phyloP scores from a whole-genome alignment of 1,140 invertebrate species.

The Zaprionus ornatus region DNA sequence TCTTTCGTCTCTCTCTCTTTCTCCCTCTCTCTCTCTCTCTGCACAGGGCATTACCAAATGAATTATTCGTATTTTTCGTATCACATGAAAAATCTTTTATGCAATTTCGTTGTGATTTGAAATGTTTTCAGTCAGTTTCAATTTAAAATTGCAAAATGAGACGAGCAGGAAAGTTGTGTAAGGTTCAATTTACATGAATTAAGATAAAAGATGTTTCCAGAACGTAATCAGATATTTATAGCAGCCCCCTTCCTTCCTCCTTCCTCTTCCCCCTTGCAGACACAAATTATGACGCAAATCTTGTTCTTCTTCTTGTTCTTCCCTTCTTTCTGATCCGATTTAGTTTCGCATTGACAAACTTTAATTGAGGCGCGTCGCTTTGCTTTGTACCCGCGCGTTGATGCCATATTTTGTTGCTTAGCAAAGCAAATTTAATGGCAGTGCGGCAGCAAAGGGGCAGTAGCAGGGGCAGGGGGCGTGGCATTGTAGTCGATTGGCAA shows the following conservation, averaged over 20 bases:
- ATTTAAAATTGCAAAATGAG: neutral
- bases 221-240: neutral
- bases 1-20: neutral
- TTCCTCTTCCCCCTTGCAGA: neutral
- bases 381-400: slow-evolving; percentile 14
- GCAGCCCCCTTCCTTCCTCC: neutral
- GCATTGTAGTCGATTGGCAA: slow-evolving; percentile 21
- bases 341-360: slow-evolving; percentile 4
- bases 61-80: neutral
- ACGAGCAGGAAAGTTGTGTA: neutral
- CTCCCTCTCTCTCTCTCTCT: neutral
- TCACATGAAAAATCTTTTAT: neutral
- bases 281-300: neutral
- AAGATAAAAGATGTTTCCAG: neutral
- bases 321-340: neutral
- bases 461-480: neutral
- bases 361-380: slow-evolving; percentile 8
- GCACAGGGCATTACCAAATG: neutral
- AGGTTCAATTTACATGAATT: neutral
- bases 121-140: neutral
- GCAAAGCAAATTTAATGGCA: slow-evolving; percentile 33
- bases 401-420: slow-evolving; percentile 27
- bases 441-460: neutral
- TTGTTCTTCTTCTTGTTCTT: too few species aligned
- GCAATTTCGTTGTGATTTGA: neutral